phyloP scores from a whole-genome alignment of 2,113 vertebrate species.

The Steatornis caripensis region DNA sequence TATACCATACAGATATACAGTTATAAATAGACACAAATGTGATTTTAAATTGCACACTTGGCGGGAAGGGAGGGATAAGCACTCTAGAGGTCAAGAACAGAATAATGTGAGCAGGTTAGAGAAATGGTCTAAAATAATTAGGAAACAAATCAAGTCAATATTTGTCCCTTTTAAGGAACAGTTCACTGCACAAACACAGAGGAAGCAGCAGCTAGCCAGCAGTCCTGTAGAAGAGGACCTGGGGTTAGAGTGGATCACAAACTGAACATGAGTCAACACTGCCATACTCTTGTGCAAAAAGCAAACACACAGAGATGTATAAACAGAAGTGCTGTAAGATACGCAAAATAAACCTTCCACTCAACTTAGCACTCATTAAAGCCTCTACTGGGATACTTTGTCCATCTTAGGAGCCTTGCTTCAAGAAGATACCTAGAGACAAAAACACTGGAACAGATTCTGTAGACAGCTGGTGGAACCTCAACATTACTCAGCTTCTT shows the following conservation, averaged over 20 bases:
- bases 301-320: not conserved
- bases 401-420: not conserved
- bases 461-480: not conserved
- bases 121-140: not conserved
- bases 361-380: not conserved
- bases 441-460: not conserved
- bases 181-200: not conserved
- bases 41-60: not conserved
- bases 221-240: not conserved
- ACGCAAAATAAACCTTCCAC: not conserved
- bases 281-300: constrained; percentile 44
- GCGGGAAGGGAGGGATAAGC: not conserved
- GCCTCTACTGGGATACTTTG: not conserved
- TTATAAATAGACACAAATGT: not conserved
- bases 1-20: not conserved
- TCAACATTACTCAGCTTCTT: not conserved
- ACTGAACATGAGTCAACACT: constrained; percentile 15
- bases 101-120: not conserved
- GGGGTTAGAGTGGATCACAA: not conserved
- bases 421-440: not conserved
- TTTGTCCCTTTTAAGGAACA: not conserved
- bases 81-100: not conserved
- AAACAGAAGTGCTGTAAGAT: not conserved
- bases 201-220: not conserved
- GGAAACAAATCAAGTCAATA: not conserved